Evolutionary conservation across 2,797 vertebrate species (phyloP), one percentile per base, ranked within the genome.

Genomic region (Urocyon cinereoargenteus): DNA sequence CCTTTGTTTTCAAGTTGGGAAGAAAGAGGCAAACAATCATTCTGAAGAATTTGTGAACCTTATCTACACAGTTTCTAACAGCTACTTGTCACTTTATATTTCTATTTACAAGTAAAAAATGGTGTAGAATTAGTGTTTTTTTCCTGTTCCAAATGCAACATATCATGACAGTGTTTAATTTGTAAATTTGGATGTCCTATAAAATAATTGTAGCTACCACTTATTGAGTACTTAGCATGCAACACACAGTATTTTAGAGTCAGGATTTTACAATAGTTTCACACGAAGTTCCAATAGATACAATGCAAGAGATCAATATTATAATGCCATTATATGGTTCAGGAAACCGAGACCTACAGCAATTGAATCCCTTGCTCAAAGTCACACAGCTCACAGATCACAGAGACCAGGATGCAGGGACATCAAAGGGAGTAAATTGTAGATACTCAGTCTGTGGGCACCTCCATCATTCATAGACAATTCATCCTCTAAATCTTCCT

Each of bases 1-100:
- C 3, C 6, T 79, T 88, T 85, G 12, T 84, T 97, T 89, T 64
- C 13, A 40, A 45, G 45, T 91, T 92, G 51, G 14, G 83, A 93
- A 82, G 2, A 19, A 94, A 94, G 59, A 70, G 6, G 49, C 2
- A 70, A 94, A 87, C 18, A 28, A 11, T 79, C 55, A 55, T 89
- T 86, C 15, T 55, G 9, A 91, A 18, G 57, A 97, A 94, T 24
- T 22, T 97, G 26, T 81, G 15, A 96, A 73, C 21, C 68, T 92
- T 82, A 79, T 82, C 53, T 97, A 53, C 24, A 93, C 16, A 14
- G 51, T 5, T 53, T 16, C 26, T 45, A 31, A 59, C 86, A 92
- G 13, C 61, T 91, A 31, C 70, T 75, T 84, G 4, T 57, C 96
- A 91, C 6, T 95, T 94, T 3, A 75, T 13, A 40, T 53, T 96